Evolutionary conservation across 2,797 vertebrate genomes (phyloP).

Genomic region (Luscinia luscinia): DNA sequence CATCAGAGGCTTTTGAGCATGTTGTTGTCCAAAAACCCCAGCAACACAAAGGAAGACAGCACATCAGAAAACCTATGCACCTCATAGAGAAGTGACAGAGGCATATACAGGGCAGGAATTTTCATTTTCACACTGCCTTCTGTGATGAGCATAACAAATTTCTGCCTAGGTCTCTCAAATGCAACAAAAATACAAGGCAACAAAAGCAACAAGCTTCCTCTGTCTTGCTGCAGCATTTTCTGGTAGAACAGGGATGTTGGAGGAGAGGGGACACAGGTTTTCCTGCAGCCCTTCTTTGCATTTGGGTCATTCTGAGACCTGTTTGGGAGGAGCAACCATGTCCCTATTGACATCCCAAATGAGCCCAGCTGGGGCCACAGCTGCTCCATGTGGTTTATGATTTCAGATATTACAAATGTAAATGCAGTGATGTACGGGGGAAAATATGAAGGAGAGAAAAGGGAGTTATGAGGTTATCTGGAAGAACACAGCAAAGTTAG

Average conservation of each 20-base stretch:
- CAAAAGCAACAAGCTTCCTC: background rate
- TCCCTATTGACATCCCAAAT: background rate
- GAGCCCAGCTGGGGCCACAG: background rate
- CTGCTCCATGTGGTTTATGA: fast-evolving
- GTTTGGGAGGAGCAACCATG: fast-evolving
- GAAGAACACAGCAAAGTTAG: background rate
- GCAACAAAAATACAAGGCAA: background rate
- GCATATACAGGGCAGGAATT: background rate
- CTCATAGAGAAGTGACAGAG: background rate
- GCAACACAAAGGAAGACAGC: background rate
- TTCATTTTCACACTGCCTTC: background rate
- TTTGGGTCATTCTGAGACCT: background rate
- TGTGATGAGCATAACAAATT: background rate
- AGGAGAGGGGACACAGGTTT: background rate
- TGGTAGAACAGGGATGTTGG: fast-evolving
- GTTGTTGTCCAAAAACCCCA: background rate
- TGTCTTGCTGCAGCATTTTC: background rate
- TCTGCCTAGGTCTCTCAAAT: background rate
- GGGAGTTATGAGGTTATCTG: background rate
- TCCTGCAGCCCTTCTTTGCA: background rate
- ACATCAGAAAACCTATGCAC: fast-evolving
- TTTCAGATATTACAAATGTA: background rate
- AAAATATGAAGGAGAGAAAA: background rate
- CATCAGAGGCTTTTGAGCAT: background rate
- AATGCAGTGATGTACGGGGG: background rate